Conservation (phyloP, 2,888 invertebrate genomes). For the Drosophila mimica region DNA sequence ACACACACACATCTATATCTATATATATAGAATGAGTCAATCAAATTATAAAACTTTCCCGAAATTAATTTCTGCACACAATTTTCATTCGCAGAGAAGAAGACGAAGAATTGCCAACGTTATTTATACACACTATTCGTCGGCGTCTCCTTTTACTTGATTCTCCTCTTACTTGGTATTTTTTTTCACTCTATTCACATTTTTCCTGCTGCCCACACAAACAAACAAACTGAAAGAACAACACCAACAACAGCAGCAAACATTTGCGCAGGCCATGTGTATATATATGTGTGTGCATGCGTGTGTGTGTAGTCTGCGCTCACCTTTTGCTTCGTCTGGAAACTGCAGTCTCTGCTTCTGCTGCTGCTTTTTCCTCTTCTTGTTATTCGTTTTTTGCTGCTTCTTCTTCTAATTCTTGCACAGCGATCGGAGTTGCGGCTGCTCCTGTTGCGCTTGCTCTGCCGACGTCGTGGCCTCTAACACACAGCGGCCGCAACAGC, state of each 20-base stretch:
- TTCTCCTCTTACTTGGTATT: conserved; percentile 17
- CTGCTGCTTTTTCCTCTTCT: conserved; percentile 12
- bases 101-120: conserved; percentile 9
- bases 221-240: conserved; percentile 19
- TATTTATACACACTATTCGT: conserved; percentile 32
- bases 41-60: conserved; percentile 17
- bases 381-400: conserved; percentile 17
- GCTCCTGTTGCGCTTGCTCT: conserved; percentile 65
- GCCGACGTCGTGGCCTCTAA: conserved; percentile 20
- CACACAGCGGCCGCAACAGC: conserved; percentile 14
- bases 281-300: background rate
- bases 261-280: conserved; percentile 29
- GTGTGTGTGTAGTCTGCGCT: conserved; percentile 29
- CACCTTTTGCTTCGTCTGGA: conserved; percentile 32
- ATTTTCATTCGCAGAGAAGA: conserved; percentile 32
- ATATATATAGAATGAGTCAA: background rate
- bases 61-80: conserved; percentile 15
- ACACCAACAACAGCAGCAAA: conserved; percentile 29
- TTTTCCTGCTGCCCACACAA: conserved; percentile 55
- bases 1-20: background rate
- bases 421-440: conserved; percentile 37
- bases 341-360: conserved; percentile 9
- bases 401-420: conserved; percentile 43
- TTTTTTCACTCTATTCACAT: conserved; percentile 10
- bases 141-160: conserved; percentile 27